Evolutionary conservation across 2,113 vertebrate species (phyloP).

Genomic region (Ceratotherium simum): DNA sequence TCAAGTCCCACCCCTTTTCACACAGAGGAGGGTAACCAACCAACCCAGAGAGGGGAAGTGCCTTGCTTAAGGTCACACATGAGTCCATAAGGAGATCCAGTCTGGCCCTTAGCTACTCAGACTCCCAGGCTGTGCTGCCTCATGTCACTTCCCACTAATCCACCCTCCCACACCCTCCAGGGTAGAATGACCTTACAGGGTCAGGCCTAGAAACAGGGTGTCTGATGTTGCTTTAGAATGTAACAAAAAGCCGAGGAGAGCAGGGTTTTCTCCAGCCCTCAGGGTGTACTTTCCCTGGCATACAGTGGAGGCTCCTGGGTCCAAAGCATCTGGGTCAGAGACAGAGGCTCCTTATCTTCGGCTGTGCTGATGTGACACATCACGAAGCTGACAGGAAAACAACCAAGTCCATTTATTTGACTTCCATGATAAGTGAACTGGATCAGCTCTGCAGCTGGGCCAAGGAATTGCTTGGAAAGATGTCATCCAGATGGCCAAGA

Average conservation of each 20-base stretch:
- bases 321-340: slow-evolving; percentile 31
- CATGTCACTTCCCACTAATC: background rate
- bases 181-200: background rate
- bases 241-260: background rate
- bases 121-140: background rate
- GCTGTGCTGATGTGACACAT: background rate
- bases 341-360: slow-evolving; percentile 48
- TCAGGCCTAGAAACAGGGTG: background rate
- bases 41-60: background rate
- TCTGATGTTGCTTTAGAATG: background rate
- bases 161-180: background rate
- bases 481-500: slow-evolving; percentile 58
- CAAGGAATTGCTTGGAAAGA: slow-evolving; percentile 60
- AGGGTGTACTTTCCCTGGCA: background rate
- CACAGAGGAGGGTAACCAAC: background rate
- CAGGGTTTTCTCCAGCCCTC: background rate
- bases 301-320: background rate
- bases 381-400: slow-evolving; percentile 57
- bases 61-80: background rate
- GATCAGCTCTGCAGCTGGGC: slow-evolving; percentile 37
- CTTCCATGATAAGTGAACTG: slow-evolving; percentile 60
- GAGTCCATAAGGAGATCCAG: background rate
- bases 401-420: slow-evolving; percentile 58
- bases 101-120: background rate
- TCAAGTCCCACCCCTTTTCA: background rate